Base-by-base conservation (phyloP, 1,140 invertebrate species). In the Temnothorax curvispinosus region DNA sequence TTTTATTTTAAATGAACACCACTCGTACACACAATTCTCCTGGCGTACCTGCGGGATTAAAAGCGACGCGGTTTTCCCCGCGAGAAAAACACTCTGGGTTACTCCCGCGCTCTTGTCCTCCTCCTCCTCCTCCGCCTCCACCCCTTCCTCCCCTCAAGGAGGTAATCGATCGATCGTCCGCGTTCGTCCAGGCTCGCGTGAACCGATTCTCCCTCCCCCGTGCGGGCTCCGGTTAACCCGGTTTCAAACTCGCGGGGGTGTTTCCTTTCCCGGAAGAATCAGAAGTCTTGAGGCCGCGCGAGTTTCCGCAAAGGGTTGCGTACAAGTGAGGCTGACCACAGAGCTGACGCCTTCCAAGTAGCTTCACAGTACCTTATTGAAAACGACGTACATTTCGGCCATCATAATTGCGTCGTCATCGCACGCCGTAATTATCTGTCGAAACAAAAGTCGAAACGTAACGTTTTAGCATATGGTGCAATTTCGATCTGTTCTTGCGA, bases 301-400 rank as follows among this genome's bases (percentile, higher is more conserved):
- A 64, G 58, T 7, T 69, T 50, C 41, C 41, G 21, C 65, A 69
- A 27, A 69, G 38, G 41, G 21, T 69, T 69, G 65, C 65, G 41
- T 8, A 67, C 65, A 47, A 27, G 38, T n/a, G 47, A 69, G 21
- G 13, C 11, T 56, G 4, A 27, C n/a, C n/a, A 35, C 52, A 13
- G 7, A 47, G 11, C 47, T 56, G 41, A 27, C 44, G 44, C 54
- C 87, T 76, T 54, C 38, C 5, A 15, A 41, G 32, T 58, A 44
- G 18, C 64, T 67, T 87, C 90, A 91, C 69, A 93, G 86, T 5
- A 91, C 81, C 71, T 93, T 90, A 56, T 93, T 90, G 89, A 93
- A 92, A 84, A 92, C 88, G 71, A 93, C 92, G 67, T 89, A 90
- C 62, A 92, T 93, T 72, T 85, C 89, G 44, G 89, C 78, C 89